Base-by-base conservation (phyloP, 1,140 invertebrate species). In the Ostrea denselamellosa region DNA sequence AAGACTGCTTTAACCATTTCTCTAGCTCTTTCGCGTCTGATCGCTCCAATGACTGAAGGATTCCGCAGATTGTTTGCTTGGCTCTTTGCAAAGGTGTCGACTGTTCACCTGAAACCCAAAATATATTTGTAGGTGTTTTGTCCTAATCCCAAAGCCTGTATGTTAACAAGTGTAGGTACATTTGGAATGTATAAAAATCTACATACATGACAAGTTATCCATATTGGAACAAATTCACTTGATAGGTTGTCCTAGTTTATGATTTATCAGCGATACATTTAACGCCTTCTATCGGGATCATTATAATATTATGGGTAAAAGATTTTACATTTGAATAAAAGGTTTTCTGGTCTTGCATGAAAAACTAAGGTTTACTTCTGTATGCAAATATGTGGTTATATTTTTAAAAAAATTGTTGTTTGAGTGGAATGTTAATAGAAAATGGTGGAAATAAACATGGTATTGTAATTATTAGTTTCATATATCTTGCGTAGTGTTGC, bases 191-290 rank as follows among this genome's bases (percentile, higher is more conserved):
- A 28, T 71, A 28, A 25, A 25, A 14, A 71, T 25, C 25, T 71
- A 71, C 68, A 71, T 71, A 25, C 25, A 34, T 71, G 2, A 71
- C 12, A 10, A 71, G 34, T 71, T 25, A 25, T 71, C 68, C 68
- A 71, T 71, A 71, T 71, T 71, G 68, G 28, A 25, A 34, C 58
- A 71, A 71, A n/a, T 62, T 62, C 56, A 8, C 56, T 62, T 62
- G n/a, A 62, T 62, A 62, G 56, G n/a, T 3, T n/a, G 2, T 62
- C n/a, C 56, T 62, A 62, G 17, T 62, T 62, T 62, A 5, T 7
- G 17, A 62, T 62, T 62, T 62, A 62, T 62, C 56, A 62, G 56
- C 56, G 56, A 62, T 62, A 62, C 56, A 62, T n/a, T 19, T 62
- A 62, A 19, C n/a, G 56, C 0, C 56, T 17, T 17, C 17, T 62